Base-by-base conservation (phyloP, 2,888 invertebrate species). In the Sesia bembeciformis region DNA sequence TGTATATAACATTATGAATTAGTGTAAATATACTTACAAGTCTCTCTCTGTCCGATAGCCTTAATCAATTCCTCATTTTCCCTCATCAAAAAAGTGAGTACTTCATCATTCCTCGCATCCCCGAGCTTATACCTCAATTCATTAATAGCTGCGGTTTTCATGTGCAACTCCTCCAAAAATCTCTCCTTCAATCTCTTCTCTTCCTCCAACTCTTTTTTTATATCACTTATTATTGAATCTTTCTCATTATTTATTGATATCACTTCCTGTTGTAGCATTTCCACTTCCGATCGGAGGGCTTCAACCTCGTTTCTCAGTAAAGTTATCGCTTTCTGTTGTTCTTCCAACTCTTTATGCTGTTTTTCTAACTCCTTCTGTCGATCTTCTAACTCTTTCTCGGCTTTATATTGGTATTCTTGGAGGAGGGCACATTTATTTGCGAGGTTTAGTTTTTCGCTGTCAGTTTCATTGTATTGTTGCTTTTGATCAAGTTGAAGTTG, bases 31-130 rank as follows among this genome's bases (percentile, higher is more conserved):
- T 4, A 50, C 84, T 69, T 73, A 86, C 86, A 72, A 54, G 74
- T 77, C 52, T 83, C 81, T 59, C 68, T 73, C 53, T 78, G 74
- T 55, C 72, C 79, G 40, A 78, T 58, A 49, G 67, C 77, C 58
- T 70, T 74, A 6, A 76, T 64, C 54, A 84, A 62, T 46, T 78
- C 72, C 55, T 79, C 78, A 52, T 84, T 81, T 61, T 81, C 81
- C 51, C 68, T 81, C 60, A 62, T 76, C 53, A 83, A 61, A 46
- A n/a, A 46, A 46, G 8, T 46, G 8, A 50, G 8, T 5, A 4
- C 50, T 39, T 50, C 50, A 50, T 38, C 39, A 5, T 39, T 50
- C 7, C 39, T 38, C 7, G 7, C 46, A 49, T 70, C 62, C 43
- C 72, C 67, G 50, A 74, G 55, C 54, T 63, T 68, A 49, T 67